Evolutionary conservation across 2,888 invertebrate genomes (phyloP).

Genomic region (Margaritifera margaritifera): DNA sequence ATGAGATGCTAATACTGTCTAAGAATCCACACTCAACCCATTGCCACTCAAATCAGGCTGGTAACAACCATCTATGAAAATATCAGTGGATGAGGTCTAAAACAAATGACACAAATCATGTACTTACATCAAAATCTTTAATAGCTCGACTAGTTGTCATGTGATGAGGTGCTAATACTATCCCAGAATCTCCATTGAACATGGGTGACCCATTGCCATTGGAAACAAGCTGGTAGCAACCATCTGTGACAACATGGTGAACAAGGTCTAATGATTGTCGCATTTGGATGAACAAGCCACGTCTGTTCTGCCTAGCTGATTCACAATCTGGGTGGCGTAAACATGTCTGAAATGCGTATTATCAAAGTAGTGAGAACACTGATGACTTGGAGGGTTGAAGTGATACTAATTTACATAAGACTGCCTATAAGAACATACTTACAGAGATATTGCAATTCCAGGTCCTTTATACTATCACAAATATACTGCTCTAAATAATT

Average conservation of each 20-base stretch:
- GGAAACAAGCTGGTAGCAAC: constrained; percentile 76
- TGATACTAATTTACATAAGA: too few relatives aligned
- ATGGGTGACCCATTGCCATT: constrained; percentile 58
- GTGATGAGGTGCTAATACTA: constrained; percentile 72
- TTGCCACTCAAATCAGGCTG: too few relatives aligned
- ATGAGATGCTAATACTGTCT: too few relatives aligned
- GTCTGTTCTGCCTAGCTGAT: constrained; percentile 93
- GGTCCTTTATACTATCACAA: too few relatives aligned
- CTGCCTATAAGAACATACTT: too few relatives aligned
- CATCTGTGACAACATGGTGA: constrained; percentile 97
- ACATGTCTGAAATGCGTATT: constrained; percentile 80
- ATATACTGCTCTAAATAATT: too few relatives aligned
- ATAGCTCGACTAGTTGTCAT: constrained; percentile 83
- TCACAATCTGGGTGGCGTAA: constrained; percentile 94
- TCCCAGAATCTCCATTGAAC: constrained; percentile 68
- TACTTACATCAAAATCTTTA: constrained; percentile 82
- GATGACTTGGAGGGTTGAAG: too few relatives aligned
- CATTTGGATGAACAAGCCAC: constrained; percentile 96
- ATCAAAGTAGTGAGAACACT: too few relatives aligned
- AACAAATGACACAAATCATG: too few relatives aligned
- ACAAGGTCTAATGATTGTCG: constrained; percentile 96
- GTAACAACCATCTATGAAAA: background rate
- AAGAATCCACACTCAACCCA: too few relatives aligned
- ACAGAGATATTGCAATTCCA: too few relatives aligned
- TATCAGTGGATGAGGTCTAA: background rate